phyloP scores from a whole-genome alignment of 23 tunicate genomes.

The Botrylloides violaceus region DNA sequence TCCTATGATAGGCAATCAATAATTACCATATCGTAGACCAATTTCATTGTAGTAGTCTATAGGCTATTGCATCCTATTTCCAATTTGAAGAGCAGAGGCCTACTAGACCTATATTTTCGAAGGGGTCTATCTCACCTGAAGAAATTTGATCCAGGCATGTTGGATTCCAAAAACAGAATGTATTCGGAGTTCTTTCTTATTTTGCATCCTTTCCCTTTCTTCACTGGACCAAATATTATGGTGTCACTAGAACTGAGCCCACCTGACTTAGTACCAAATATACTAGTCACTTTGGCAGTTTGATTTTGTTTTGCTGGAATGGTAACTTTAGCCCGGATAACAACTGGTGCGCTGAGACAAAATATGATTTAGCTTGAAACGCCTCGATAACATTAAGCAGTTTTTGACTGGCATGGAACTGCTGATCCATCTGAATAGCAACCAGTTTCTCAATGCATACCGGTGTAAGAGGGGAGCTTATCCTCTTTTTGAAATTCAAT shows the following conservation, averaged over 20 bases:
- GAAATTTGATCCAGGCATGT: neutral
- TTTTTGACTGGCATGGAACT: too few relatives aligned
- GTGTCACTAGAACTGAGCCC: neutral
- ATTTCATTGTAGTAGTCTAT: neutral
- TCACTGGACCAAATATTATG: conserved; percentile 15
- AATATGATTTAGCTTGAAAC: too few relatives aligned
- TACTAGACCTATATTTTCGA: too few relatives aligned
- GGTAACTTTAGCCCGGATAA: conserved; percentile 14
- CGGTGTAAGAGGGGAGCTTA: too few relatives aligned
- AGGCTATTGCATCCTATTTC: too few relatives aligned
- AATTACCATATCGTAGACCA: neutral
- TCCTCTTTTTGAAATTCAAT: too few relatives aligned
- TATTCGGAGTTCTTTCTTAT: neutral
- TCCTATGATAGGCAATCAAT: conserved; percentile 4
- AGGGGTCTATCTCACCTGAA: conserved; percentile 18
- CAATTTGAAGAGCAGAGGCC: too few relatives aligned
- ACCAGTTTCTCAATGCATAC: too few relatives aligned
- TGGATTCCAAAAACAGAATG: conserved; percentile 16
- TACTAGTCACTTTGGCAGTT: conserved; percentile 6
- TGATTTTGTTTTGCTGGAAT: neutral
- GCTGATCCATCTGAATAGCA: too few relatives aligned
- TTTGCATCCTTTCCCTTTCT: conserved; percentile 19
- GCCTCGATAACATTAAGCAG: too few relatives aligned
- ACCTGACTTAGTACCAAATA: neutral
- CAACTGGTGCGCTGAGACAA: conserved; percentile 12